Evolutionary conservation across 2,113 vertebrate species (phyloP).

Genomic region (Rhinichthys klamathensis): DNA sequence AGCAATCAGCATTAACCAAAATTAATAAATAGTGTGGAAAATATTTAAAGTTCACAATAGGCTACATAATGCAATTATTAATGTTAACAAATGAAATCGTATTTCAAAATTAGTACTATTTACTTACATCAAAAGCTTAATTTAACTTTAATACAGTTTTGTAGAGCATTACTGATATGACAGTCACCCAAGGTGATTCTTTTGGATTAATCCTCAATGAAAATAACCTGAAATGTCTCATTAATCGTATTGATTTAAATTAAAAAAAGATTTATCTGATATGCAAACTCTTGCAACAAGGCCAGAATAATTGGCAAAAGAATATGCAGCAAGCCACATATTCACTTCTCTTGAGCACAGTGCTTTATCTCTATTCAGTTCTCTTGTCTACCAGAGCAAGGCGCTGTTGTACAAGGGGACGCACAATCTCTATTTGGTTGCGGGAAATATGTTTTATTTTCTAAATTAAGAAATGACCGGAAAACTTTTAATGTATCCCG

Average conservation of each 20-base stretch:
- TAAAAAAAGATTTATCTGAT: background rate
- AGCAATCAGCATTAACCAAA: no score
- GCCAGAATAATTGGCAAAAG: background rate
- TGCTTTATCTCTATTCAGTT: slow-evolving; percentile 50
- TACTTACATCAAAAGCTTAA: background rate
- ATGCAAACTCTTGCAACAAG: background rate
- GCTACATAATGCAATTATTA: no score
- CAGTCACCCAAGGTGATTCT: background rate
- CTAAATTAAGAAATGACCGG: slow-evolving; percentile 54
- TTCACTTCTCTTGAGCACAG: background rate
- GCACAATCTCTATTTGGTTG: slow-evolving; percentile 65
- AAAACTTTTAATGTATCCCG: slow-evolving; percentile 21
- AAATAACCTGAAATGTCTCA: background rate
- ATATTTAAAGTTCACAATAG: no score
- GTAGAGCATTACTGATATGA: background rate
- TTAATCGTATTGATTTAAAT: background rate
- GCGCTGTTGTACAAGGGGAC: slow-evolving; percentile 65
- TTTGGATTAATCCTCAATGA: background rate
- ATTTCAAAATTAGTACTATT: background rate
- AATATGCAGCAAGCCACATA: slow-evolving; percentile 1
- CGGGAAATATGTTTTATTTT: slow-evolving; percentile 70
- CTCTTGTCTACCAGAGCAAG: slow-evolving; percentile 41
- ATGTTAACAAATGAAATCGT: no score
- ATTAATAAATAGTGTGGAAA: no score
- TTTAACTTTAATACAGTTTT: background rate